Percentiles rank a stretch among this genome's conserved stretches.
Evolutionary conservation across 2,797 vertebrate genomes (phyloP).

Genomic region (Cyprinella venusta): DNA sequence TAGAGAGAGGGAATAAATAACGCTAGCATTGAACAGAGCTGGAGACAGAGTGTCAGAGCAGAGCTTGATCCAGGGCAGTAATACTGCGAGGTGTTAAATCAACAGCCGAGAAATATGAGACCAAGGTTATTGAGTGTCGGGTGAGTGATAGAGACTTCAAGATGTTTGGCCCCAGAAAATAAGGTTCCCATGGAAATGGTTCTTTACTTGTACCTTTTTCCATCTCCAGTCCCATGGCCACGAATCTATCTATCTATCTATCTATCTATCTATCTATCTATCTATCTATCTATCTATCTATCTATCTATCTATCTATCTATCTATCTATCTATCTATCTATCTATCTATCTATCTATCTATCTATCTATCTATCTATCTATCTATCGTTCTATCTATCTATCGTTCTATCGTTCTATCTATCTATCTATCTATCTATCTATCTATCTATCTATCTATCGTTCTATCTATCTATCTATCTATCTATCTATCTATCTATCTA

Average conservation of each 20-base stretch:
- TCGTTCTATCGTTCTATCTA: too few relatives aligned
- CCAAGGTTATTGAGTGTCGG: conserved; percentile 79
- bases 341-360: background rate
- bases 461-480: too few relatives aligned
- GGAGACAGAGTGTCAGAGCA: conserved; percentile 74
- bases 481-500: too few relatives aligned
- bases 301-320: background rate
- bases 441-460: too few relatives aligned
- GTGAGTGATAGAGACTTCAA: conserved; percentile 75
- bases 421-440: too few relatives aligned
- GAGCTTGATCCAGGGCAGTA: conserved; percentile 68
- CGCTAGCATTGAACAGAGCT: conserved; percentile 66
- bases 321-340: background rate
- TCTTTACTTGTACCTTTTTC: conserved; percentile 71
- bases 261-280: background rate
- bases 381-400: too few relatives aligned
- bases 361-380: too few relatives aligned
- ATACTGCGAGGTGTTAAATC: conserved; percentile 81
- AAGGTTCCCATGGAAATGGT: conserved; percentile 76
- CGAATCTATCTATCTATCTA: conserved; percentile 24
- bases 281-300: background rate
- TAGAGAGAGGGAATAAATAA: conserved; percentile 73
- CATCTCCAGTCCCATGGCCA: conserved; percentile 60
- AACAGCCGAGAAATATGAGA: conserved; percentile 78
- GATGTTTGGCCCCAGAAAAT: conserved; percentile 66